These are phyloP conservation scores for Zosterops japonicus DNA, from an alignment of 2,113 vertebrate genomes.

Conservation along the genomic window DNA sequence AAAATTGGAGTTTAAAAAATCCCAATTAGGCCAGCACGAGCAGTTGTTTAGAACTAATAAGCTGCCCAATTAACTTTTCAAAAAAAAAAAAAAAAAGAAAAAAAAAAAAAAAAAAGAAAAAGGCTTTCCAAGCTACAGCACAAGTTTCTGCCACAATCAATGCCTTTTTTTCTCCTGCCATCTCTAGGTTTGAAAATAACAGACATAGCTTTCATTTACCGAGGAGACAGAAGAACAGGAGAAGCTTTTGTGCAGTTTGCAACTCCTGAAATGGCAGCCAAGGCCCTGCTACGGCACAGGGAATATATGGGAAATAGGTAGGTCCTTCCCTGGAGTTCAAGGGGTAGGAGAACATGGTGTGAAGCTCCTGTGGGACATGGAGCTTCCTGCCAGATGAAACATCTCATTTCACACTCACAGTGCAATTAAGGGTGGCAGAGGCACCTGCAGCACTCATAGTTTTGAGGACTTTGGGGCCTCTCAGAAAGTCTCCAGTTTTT, in stretches of 20 bases:
- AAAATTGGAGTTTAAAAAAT: neutral
- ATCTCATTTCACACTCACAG: too few relatives aligned
- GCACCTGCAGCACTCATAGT: fast-evolving
- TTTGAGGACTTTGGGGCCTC: neutral
- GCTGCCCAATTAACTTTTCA: neutral
- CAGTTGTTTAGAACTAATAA: neutral
- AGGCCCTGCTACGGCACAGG: constrained; percentile 82
- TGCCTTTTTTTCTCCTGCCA: neutral
- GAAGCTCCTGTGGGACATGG: too few relatives aligned
- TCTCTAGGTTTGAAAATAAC: constrained; percentile 74
- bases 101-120: neutral
- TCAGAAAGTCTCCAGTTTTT: neutral
- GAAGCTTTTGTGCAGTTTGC: constrained; percentile 89
- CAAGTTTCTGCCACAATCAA: neutral
- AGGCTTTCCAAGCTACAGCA: neutral
- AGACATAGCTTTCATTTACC: constrained; percentile 78
- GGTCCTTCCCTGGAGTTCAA: neutral
- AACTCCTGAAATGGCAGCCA: constrained; percentile 79
- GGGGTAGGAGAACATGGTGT: fast-evolving
- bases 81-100: neutral
- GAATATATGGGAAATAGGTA: constrained; percentile 87
- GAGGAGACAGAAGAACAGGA: constrained; percentile 81
- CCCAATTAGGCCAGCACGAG: neutral
- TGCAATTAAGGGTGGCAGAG: neutral
- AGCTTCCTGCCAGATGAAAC: neutral